Evolutionary conservation across 2,888 invertebrate genomes (phyloP), one percentile per base, ranked within the genome.

Genomic region (Achlya flavicornis): DNA sequence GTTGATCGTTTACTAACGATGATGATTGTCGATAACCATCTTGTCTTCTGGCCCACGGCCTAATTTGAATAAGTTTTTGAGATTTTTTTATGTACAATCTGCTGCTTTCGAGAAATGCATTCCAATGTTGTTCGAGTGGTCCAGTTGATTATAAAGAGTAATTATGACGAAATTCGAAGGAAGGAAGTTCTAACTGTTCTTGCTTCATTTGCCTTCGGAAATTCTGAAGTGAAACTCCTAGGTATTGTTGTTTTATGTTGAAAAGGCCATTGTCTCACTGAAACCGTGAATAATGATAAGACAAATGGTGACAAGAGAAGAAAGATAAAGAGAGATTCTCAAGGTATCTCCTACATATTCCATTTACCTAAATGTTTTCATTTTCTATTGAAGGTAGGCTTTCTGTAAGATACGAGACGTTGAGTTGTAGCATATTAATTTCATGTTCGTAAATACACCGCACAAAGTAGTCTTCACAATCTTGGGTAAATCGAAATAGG

Each of bases 401-500:
- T 38, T 38, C 38, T 38, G 5, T 38, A 38, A 38, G 38, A 10
- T 38, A 38, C 38, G 38, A 3, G 38, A 10, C 8, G 38, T 38
- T 38, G 41, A 41, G 41, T 12, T 41, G 12, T 12, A 41, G 12
- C 12, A 53, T 53, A 53, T 53, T 53, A 53, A 53, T n/a, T 53
- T 53, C 53, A 53, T 19, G 2, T 53, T 53, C 53, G 5, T 53
- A 53, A 53, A 53, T 5, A 19, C 64, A 71, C 70, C 71, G 61
- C 63, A 66, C 57, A 66, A 68, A 63, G 72, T 67, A 72, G 70
- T n/a, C n/a, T n/a, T n/a, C n/a, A 72, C 64, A 73, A 66, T 66
- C 68, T 69, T 67, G 67, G 64, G 72, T 68, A 70, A 74, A 74
- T 72, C 73, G 72, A 69, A 71, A 65, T 64, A 64, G 68, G 69